Conservation (phyloP, 2,113 vertebrate genomes). For the Mesocricetus auratus region DNA sequence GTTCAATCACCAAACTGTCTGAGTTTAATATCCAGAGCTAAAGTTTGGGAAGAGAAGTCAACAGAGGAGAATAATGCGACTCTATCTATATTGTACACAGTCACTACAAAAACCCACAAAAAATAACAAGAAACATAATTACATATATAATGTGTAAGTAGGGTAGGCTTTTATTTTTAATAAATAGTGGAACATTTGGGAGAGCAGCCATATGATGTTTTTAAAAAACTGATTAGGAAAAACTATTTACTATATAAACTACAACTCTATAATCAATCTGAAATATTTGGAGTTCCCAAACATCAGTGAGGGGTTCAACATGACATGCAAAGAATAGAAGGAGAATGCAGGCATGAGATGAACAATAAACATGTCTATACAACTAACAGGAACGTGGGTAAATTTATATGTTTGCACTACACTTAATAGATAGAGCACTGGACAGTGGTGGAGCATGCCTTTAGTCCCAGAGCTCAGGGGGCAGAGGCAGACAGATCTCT, state of each 20-base stretch:
- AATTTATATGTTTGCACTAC: neutral
- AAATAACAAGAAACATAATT: slow-evolving; percentile 19
- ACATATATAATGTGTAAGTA: neutral
- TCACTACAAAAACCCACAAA: neutral
- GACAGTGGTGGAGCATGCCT: too few relatives aligned
- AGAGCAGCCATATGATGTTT: neutral
- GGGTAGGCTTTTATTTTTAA: neutral
- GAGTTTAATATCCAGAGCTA: slow-evolving; percentile 97
- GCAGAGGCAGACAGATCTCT: too few relatives aligned
- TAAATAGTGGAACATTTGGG: neutral
- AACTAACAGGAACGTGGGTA: neutral
- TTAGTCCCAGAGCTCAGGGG: too few relatives aligned
- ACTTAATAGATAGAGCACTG: neutral
- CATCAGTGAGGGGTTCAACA: neutral
- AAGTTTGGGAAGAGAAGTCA: slow-evolving; percentile 68
- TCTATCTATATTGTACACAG: neutral
- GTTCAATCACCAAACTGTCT: slow-evolving; percentile 92
- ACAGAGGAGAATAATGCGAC: neutral
- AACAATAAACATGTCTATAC: neutral
- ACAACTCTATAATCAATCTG: neutral
- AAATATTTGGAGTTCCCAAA: neutral
- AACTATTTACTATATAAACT: slow-evolving; percentile 19
- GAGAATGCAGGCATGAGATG: neutral
- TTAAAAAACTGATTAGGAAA: neutral
- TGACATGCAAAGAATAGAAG: neutral